Evolutionary conservation across 2,797 vertebrate species (phyloP).

Genomic region (Psittacula derbiana): DNA sequence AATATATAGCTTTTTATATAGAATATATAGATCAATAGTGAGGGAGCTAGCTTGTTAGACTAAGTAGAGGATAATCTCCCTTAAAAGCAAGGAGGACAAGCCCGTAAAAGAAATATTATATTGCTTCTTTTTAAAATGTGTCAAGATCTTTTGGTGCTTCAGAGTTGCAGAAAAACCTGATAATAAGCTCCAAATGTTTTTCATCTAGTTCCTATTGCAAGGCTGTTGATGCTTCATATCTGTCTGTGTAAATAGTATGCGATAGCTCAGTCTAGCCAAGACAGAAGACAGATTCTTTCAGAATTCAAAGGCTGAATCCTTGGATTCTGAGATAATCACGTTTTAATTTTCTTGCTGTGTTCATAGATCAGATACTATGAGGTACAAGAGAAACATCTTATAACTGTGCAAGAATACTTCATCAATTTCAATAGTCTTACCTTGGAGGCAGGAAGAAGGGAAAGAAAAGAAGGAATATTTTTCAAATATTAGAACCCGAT

Average conservation of each 20-base stretch:
- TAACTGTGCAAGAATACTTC: neutral
- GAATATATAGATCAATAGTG: neutral
- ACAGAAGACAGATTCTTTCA: neutral
- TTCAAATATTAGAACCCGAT: neutral
- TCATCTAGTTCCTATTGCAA: neutral
- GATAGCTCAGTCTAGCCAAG: neutral
- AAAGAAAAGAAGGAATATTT: neutral
- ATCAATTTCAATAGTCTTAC: neutral
- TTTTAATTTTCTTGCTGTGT: neutral
- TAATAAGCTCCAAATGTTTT: neutral
- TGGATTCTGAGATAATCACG: neutral
- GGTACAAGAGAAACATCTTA: neutral
- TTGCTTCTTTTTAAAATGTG: neutral
- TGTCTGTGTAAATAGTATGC: neutral
- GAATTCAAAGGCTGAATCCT: neutral
- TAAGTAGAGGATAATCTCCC: neutral
- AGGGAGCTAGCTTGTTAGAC: neutral
- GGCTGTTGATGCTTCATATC: rapidly evolving
- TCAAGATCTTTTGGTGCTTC: neutral
- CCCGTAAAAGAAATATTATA: neutral
- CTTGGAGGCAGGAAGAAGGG: neutral
- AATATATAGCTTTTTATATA: neutral
- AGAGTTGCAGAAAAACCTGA: neutral
- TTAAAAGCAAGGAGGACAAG: neutral
- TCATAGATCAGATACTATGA: neutral